A percentile compares a stretch with the other conserved stretches of the same genome.
Evolutionary conservation across 2,113 vertebrate genomes (phyloP).

Genomic region (Ovis canadensis): DNA sequence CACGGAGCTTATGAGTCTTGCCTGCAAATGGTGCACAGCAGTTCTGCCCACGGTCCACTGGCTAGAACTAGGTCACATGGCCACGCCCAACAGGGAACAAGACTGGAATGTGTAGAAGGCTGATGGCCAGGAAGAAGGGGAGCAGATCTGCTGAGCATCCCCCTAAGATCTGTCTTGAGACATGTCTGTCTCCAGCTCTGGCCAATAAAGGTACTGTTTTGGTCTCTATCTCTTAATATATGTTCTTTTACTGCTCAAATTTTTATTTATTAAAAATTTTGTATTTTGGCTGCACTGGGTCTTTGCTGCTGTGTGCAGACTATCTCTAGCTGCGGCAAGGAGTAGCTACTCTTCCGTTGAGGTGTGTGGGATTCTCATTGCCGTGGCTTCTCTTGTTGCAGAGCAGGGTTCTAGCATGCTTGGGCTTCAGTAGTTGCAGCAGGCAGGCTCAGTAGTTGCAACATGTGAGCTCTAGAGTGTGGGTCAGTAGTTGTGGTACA

Average conservation of each 20-base stretch:
- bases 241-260: background rate
- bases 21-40: background rate
- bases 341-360: background rate
- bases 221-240: background rate
- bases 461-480: background rate
- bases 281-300: background rate
- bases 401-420: background rate
- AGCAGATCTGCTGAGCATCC: background rate
- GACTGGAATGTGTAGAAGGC: background rate
- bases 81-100: background rate
- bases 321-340: fast-evolving
- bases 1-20: background rate
- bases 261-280: background rate
- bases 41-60: background rate
- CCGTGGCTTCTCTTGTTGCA: background rate
- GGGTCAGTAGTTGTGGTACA: background rate
- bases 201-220: background rate
- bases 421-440: background rate
- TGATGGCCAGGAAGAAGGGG: background rate
- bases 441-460: background rate
- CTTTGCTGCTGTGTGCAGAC: background rate
- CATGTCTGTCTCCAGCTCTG: background rate
- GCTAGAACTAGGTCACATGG: background rate
- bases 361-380: background rate
- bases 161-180: background rate